Evolutionary conservation across 2,888 invertebrate genomes (phyloP).

Genomic region (Microplitis deprimator): DNA sequence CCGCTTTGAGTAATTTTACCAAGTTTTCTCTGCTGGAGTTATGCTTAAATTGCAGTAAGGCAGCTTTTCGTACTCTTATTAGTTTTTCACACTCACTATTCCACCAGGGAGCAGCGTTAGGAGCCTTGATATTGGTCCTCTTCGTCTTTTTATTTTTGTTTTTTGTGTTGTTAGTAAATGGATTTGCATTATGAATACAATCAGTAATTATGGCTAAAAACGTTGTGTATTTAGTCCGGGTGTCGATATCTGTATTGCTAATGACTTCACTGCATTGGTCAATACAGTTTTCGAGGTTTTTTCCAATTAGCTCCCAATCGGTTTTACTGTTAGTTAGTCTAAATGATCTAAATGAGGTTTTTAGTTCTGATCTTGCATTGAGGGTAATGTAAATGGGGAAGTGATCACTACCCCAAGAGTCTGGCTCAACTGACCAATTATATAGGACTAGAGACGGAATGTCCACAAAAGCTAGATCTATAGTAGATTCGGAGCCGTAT

Average conservation of each 20-base stretch:
- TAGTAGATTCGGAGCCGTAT: slow-evolving; percentile 9
- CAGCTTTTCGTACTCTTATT: slow-evolving; percentile 18
- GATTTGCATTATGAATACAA: slow-evolving; percentile 13
- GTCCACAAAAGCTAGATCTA: slow-evolving; percentile 28
- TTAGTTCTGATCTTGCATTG: background rate
- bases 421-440: slow-evolving; percentile 16
- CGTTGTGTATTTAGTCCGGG: slow-evolving; percentile 19
- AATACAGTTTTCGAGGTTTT: background rate
- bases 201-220: slow-evolving; percentile 14
- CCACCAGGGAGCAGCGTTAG: slow-evolving; percentile 37
- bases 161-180: background rate
- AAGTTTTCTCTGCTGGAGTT: slow-evolving; percentile 2
- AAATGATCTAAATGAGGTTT: background rate
- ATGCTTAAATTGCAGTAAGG: slow-evolving; percentile 29
- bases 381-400: slow-evolving; percentile 24
- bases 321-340: slow-evolving; percentile 28
- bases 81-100: slow-evolving; percentile 32
- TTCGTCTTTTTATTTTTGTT: background rate
- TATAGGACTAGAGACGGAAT: background rate
- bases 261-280: background rate
- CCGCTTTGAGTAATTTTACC: background rate
- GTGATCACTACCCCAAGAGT: slow-evolving; percentile 36
- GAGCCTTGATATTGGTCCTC: background rate
- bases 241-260: background rate
- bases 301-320: slow-evolving; percentile 16